Base-by-base conservation (phyloP, 92 coral and sea anemone genomes). In the Epizoanthus rinbou region DNA sequence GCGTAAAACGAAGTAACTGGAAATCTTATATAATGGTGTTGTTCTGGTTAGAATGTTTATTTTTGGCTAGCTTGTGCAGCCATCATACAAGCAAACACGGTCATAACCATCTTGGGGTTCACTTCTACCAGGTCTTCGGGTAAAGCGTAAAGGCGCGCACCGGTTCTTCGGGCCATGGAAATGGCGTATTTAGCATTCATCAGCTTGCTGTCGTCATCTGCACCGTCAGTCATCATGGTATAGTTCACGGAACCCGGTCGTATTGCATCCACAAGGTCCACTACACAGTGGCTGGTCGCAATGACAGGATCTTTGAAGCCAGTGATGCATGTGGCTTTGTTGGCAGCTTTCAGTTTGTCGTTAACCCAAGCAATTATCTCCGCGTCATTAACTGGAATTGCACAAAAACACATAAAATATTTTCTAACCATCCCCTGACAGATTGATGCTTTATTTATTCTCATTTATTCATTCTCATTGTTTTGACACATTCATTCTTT, bases 41-140 rank as follows among this genome's bases (percentile, higher is more conserved):
- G 13, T 50, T 10, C 2, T 9, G 54, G 54, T 50, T 50, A 13
- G 54, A 50, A 9, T 50, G 3, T 60, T 56, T 33, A 41, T 10
- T 78, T 60, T 41, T 60, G 70, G 28, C 64, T 60, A 23, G 69
- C 71, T 63, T 60, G 63, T 14, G 58, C 82, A 14, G 99, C 99
- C 99, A 97, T 97, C 78, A 97, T 86, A 74, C 99, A 97, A 57
- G 99, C 99, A 64, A 97, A 97, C 71, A 94, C 98, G 0, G 99
- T 97, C 81, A 97, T 84, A 33, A 94, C 99, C 98, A 97, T 97
- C 79, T 97, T 97, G 9, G 98, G 87, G 39, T 97, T 97, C 31
- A 94, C 98, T 45, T 97, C 98, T 6, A 92, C 97, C 75, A 97
- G 90, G 87, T 97, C 99, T 70, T 97, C 99, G 17, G 99, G 98